Conservation (phyloP, 2,797 vertebrate genomes). For the Poeciliopsis paucimaculata region DNA sequence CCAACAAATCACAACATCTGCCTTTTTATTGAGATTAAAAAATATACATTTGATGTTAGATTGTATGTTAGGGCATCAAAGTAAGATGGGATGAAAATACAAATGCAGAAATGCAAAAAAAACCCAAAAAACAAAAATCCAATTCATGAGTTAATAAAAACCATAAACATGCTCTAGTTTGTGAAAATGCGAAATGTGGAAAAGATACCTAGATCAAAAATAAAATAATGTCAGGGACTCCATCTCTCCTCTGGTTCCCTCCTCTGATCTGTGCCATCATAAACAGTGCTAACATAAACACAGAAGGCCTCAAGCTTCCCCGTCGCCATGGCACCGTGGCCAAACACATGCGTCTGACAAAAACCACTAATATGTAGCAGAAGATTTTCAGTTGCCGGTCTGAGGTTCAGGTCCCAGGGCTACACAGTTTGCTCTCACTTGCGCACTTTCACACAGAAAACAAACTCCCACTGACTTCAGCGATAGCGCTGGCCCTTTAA, state of each 20-base stretch:
- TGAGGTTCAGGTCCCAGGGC: neutral
- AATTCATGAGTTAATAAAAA: neutral
- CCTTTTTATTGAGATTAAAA: neutral
- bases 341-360: conserved; percentile 69
- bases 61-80: neutral
- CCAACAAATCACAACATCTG: too few species aligned
- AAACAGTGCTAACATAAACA: conserved; percentile 69
- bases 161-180: neutral
- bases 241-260: conserved; percentile 35
- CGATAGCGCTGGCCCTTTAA: conserved; percentile 6
- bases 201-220: neutral
- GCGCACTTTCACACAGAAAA: conserved; percentile 7
- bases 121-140: neutral
- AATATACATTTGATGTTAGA: neutral
- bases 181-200: neutral
- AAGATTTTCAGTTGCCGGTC: conserved; percentile 51
- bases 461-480: conserved; percentile 6
- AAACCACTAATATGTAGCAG: conserved; percentile 73
- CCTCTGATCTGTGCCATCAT: conserved; percentile 52
- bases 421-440: neutral
- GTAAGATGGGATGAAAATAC: neutral
- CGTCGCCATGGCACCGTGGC: conserved; percentile 62
- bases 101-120: neutral
- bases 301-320: conserved; percentile 56
- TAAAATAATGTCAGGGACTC: conserved; percentile 8